These are phyloP conservation scores for Oscheius sp. DNA, from an alignment of 2,888 invertebrate species.

Conservation along the genomic window DNA sequence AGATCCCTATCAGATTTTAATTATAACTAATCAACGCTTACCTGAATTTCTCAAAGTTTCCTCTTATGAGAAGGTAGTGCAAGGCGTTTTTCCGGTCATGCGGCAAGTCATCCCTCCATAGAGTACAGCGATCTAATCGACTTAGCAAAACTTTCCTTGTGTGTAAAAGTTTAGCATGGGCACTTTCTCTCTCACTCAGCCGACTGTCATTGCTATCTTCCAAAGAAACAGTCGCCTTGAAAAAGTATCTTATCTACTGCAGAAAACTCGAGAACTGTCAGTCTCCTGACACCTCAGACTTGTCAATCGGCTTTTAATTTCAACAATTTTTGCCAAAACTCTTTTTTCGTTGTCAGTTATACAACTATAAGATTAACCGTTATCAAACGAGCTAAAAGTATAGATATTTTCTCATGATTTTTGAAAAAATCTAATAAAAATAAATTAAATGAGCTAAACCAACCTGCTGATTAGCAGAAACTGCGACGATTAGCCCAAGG, in stretches of 20 bases:
- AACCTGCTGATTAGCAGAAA: not conserved
- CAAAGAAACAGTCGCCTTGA: not conserved
- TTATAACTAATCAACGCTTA: not conserved
- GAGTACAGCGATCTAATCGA: conserved; percentile 42
- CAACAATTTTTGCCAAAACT: too few species aligned
- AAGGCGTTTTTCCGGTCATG: conserved; percentile 29
- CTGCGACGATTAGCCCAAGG: not conserved
- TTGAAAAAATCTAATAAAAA: not conserved
- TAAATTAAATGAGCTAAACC: not conserved
- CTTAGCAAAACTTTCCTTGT: conserved; percentile 25
- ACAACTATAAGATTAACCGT: not conserved
- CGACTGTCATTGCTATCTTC: not conserved
- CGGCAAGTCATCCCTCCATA: conserved; percentile 31
- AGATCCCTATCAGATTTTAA: conserved; percentile 20
- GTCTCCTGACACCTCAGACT: too few species aligned
- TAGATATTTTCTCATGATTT: too few species aligned
- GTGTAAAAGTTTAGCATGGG: conserved; percentile 8
- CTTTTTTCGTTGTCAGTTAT: too few species aligned
- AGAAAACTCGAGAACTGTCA: too few species aligned
- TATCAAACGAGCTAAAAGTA: too few species aligned
- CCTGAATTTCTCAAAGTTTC: conserved; percentile 41
- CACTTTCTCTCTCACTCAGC: not conserved
- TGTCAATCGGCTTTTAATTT: too few species aligned
- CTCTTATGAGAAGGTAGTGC: conserved; percentile 33
- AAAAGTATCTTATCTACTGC: too few species aligned